A percentile compares a stretch with the other conserved stretches of the same genome.
Evolutionary conservation across 2,888 invertebrate species (phyloP).

Genomic region (Micropterix aruncella): DNA sequence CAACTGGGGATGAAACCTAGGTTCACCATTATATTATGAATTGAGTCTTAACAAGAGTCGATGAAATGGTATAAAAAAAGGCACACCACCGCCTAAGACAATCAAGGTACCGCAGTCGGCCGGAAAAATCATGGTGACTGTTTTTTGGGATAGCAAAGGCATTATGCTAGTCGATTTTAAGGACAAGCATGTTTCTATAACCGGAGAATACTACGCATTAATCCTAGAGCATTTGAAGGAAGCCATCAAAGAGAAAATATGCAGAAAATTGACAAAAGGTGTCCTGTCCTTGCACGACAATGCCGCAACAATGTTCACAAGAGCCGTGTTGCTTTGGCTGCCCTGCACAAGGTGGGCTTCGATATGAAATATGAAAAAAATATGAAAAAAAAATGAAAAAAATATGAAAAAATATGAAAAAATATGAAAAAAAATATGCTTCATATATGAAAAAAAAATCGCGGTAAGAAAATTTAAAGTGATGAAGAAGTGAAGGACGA

Average conservation of each 20-base stretch:
- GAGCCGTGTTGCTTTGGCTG: slow-evolving; percentile 5
- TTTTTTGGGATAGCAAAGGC: slow-evolving; percentile 7
- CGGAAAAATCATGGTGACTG: slow-evolving; percentile 2
- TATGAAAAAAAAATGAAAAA: too few relatives aligned
- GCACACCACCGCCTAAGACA: slow-evolving; percentile 19
- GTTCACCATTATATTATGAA: neutral
- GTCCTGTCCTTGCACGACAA: slow-evolving; percentile 6
- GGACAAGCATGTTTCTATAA: slow-evolving; percentile 5
- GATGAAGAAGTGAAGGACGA: too few relatives aligned
- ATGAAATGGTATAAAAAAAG: too few relatives aligned
- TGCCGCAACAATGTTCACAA: slow-evolving; percentile 7
- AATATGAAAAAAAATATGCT: too few relatives aligned
- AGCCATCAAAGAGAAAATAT: slow-evolving; percentile 7
- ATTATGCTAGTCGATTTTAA: slow-evolving; percentile 3
- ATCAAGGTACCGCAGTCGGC: slow-evolving; percentile 18
- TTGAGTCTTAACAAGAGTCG: too few relatives aligned
- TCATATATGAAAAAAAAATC: too few relatives aligned
- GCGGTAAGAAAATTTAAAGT: too few relatives aligned
- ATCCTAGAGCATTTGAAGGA: slow-evolving; percentile 6
- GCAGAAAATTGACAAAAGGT: slow-evolving; percentile 8
- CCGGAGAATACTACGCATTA: slow-evolving; percentile 8
- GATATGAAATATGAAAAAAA: too few relatives aligned
- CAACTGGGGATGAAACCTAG: neutral
- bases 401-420: too few relatives aligned
- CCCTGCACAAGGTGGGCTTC: too few relatives aligned